Evolutionary conservation across 2,888 invertebrate species (phyloP), one percentile per base, ranked within the genome.

Genomic region (Megaustenia siamemsis): DNA sequence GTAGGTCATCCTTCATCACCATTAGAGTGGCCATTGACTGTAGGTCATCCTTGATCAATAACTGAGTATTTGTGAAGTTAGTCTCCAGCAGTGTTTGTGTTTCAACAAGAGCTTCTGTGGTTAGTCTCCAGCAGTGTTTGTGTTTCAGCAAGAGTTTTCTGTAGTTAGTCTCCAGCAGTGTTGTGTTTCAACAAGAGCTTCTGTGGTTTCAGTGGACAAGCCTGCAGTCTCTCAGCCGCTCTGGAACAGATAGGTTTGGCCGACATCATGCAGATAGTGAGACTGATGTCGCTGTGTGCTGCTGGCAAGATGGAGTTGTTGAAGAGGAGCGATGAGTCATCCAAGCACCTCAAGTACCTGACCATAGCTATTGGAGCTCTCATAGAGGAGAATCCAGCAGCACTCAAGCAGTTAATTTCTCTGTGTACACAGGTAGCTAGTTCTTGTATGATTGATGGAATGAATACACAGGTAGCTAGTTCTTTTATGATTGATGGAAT

Each of bases 221-320:
- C 94, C 2, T 95, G 94, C 88, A 94, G 94, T 87, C 90, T 95
- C 76, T 93, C 94, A 1, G 92, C 93, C 45, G 95, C 95, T 5
- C 91, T 95, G 80, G 93, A 94, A 85, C 93, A 94, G 24, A 94
- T 95, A 45, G 95, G 95, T n/a, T 92, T 96, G 83, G 95, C 95
- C 2, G 95, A 96, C 91, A 95, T 96, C 56, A 94, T 95, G 82
- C 95, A 95, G 90, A 94, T 96, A 0, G 95, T 96, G 0, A 94
- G 95, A 21, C 93, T 96, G 43, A 96, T 96, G 96, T 95, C 95
- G 40, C 92, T 96, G 82, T 95, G 95, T 69, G 95, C 96, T 6
- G 95, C 95, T 88, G 95, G 95, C 66, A 94, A 95, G 83, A 94
- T 95, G 45, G 95, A 95, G 40, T 24, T 84, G 28, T 35, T 83